Evolutionary conservation across 1,140 invertebrate species (phyloP).

Genomic region (Mamestra configurata): DNA sequence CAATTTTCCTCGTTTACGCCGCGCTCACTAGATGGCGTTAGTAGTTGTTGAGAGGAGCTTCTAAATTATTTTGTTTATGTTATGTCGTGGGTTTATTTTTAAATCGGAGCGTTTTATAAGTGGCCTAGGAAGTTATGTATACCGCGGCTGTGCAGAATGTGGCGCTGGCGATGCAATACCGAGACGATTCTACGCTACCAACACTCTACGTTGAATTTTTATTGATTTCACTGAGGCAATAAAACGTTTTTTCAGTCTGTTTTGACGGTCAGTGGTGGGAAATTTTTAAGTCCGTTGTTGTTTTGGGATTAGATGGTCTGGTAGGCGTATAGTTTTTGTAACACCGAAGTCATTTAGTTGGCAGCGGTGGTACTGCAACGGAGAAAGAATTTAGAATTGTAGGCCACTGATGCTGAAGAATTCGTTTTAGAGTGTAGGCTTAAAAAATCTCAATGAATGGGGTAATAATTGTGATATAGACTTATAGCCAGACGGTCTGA

Average conservation of each 20-base stretch:
- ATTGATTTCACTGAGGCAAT: conserved; percentile 54
- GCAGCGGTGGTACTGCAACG: conserved; percentile 11
- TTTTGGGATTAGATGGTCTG: conserved; percentile 5
- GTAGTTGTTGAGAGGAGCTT: conserved; percentile 41
- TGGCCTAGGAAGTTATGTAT: conserved; percentile 79
- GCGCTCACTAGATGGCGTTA: conserved; percentile 70
- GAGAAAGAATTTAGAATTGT: conserved; percentile 40
- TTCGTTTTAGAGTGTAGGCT: conserved; percentile 16
- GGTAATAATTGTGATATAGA: conserved; percentile 1
- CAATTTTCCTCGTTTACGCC: conserved; percentile 46
- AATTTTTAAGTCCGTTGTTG: conserved; percentile 48
- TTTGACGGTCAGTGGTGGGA: conserved; percentile 48
- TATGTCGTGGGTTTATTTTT: conserved; percentile 79
- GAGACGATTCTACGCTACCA: conserved; percentile 65
- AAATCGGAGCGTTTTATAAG: conserved; percentile 79
- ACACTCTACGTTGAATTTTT: conserved; percentile 56
- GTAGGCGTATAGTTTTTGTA: conserved; percentile 35
- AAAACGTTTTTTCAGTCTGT: conserved; percentile 55
- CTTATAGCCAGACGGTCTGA: neutral
- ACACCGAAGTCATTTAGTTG: conserved; percentile 25
- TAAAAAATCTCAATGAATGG: conserved; percentile 23
- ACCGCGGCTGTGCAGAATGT: conserved; percentile 68
- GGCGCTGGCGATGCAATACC: conserved; percentile 60
- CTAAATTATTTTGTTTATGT: conserved; percentile 64
- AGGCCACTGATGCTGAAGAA: conserved; percentile 23